These are phyloP conservation scores for Sinocyclocheilus maitianheensis DNA, from an alignment of 2,113 vertebrate genomes.

Conservation along the genomic window DNA sequence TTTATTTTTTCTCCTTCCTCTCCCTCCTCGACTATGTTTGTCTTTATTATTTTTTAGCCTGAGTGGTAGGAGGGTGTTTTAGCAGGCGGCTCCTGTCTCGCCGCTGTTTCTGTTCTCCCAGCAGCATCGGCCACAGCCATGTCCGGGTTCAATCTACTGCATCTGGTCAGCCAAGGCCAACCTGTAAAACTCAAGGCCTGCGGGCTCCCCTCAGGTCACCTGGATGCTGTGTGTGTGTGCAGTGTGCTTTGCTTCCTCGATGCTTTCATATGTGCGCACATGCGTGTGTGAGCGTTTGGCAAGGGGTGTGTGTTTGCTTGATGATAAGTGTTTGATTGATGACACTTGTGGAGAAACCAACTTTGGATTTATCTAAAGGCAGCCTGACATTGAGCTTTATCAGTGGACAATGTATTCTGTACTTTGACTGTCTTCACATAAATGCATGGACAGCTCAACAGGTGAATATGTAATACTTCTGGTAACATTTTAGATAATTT, in stretches of 20 bases:
- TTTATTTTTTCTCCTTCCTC: slow-evolving; percentile 70
- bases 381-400: background rate
- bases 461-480: background rate
- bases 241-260: slow-evolving; percentile 62
- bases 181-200: slow-evolving; percentile 94
- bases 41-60: slow-evolving; percentile 74
- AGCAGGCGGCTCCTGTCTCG: slow-evolving; percentile 56
- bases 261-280: slow-evolving; percentile 53
- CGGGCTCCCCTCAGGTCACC: slow-evolving; percentile 98
- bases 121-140: slow-evolving; percentile 80
- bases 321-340: background rate
- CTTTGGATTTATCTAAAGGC: background rate
- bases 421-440: background rate
- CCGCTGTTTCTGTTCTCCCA: slow-evolving; percentile 42
- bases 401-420: background rate
- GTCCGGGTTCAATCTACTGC: slow-evolving; percentile 99
- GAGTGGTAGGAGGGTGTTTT: slow-evolving; percentile 62
- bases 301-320: slow-evolving; percentile 57
- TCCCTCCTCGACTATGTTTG: slow-evolving; percentile 66
- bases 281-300: slow-evolving; percentile 69
- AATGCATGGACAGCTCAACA: background rate
- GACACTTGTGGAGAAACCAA: slow-evolving; percentile 56
- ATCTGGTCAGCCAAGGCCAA: slow-evolving; percentile 98
- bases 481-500: background rate
- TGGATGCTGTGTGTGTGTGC: slow-evolving; percentile 83